These are phyloP conservation scores for Leptoteleia sp. DNA, from an alignment of 1,140 invertebrate genomes.

Conservation along the genomic window DNA sequence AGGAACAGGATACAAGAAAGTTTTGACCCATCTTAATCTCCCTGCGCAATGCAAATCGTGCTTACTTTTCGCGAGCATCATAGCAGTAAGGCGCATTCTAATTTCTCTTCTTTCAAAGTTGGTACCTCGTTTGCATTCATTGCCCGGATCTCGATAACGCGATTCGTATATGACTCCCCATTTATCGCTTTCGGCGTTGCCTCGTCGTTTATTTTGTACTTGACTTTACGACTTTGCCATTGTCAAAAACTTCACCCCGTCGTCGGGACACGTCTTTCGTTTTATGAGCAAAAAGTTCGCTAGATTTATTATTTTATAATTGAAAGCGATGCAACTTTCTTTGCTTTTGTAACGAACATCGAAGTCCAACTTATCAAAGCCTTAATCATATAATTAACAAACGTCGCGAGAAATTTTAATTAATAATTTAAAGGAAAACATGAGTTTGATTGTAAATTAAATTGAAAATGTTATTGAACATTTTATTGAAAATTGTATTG, in stretches of 20 bases:
- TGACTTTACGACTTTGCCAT: conserved; percentile 31
- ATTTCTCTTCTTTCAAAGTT: conserved; percentile 55
- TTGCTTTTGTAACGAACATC: not conserved
- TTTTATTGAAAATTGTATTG: too few relatives aligned
- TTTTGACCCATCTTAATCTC: conserved; percentile 54
- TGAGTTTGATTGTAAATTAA: too few relatives aligned
- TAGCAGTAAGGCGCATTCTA: conserved; percentile 51
- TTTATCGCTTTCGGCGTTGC: conserved; percentile 32
- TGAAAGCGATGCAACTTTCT: conserved; percentile 11
- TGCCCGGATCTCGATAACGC: conserved; percentile 32
- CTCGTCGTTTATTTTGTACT: conserved; percentile 26
- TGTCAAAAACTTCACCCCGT: conserved; percentile 29
- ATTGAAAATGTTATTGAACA: too few relatives aligned
- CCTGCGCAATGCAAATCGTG: conserved; percentile 50
- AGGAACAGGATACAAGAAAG: conserved; percentile 42
- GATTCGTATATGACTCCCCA: conserved; percentile 11
- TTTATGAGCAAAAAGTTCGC: conserved; percentile 10
- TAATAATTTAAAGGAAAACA: not conserved
- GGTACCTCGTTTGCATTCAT: conserved; percentile 50
- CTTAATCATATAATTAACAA: not conserved
- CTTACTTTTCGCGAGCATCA: conserved; percentile 56
- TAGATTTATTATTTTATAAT: conserved; percentile 31
- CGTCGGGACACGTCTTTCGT: conserved; percentile 1
- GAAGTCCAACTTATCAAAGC: not conserved
- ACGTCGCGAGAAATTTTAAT: conserved; percentile 2